A percentile compares a stretch with the other conserved stretches of the same genome.
phyloP scores from a whole-genome alignment of 1,140 invertebrate species.

The Drosophila repleta region DNA sequence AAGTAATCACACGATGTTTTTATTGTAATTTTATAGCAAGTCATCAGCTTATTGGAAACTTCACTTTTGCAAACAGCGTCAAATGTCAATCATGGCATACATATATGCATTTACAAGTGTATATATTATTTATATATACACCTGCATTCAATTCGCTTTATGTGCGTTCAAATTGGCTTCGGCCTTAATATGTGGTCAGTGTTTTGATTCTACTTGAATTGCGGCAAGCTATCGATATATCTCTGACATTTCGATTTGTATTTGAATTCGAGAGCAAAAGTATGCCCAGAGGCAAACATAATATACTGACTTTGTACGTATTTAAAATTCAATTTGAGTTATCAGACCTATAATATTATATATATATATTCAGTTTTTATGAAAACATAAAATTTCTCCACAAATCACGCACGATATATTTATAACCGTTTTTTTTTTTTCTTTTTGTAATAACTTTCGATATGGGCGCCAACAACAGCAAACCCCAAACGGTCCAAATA shows the following conservation, averaged over 20 bases:
- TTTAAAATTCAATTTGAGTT: constrained; percentile 41
- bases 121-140: no score
- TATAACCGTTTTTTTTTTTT: constrained; percentile 2
- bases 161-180: no score
- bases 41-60: no score
- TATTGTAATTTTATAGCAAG: no score
- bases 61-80: no score
- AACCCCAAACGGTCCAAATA: constrained; percentile 66
- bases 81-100: no score
- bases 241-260: not conserved
- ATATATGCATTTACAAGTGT: no score
- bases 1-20: no score
- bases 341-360: constrained; percentile 8
- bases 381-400: constrained; percentile 35
- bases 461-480: constrained; percentile 65
- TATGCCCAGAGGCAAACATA: constrained; percentile 6
- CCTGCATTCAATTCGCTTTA: no score
- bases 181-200: no score
- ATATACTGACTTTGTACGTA: constrained; percentile 11
- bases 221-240: not conserved
- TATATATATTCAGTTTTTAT: constrained; percentile 36
- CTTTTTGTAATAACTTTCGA: constrained; percentile 20
- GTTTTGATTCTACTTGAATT: no score
- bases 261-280: not conserved
- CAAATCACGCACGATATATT: constrained; percentile 29